These are phyloP conservation scores for Abscondita cerata DNA, from an alignment of 2,888 invertebrate species.

Conservation along the genomic window DNA sequence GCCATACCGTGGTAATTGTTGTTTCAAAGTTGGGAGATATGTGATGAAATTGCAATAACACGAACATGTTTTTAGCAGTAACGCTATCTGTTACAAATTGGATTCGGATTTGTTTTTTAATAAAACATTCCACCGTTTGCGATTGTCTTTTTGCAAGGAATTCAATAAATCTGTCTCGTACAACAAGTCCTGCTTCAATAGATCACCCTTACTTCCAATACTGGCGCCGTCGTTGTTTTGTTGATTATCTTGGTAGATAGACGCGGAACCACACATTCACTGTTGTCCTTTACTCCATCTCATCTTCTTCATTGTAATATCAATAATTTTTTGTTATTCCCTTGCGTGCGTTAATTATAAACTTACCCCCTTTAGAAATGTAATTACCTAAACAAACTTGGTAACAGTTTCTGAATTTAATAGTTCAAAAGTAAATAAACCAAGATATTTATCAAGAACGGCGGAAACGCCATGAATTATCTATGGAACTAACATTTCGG, in stretches of 20 bases:
- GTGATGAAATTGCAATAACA: too few species aligned
- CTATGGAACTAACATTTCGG: neutral
- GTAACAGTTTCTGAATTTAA: too few species aligned
- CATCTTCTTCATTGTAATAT: too few species aligned
- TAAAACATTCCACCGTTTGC: neutral
- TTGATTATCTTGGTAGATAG: conserved; percentile 14
- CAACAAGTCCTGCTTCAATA: conserved; percentile 12
- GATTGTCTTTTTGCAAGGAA: conserved; percentile 8
- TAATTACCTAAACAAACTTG: neutral
- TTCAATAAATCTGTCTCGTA: conserved; percentile 15
- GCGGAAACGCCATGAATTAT: conserved; percentile 13
- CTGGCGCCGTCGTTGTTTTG: conserved; percentile 9
- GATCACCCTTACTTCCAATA: conserved; percentile 10
- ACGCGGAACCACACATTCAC: conserved; percentile 1
- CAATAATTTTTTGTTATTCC: too few species aligned
- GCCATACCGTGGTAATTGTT: too few species aligned
- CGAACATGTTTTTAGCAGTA: too few species aligned
- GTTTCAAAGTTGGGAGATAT: too few species aligned
- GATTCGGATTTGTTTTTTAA: too few species aligned
- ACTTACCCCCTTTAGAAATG: neutral
- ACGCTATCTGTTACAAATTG: too few species aligned
- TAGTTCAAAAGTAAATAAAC: too few species aligned
- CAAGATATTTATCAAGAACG: too few species aligned
- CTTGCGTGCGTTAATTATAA: too few species aligned
- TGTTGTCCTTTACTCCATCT: neutral